Evolutionary conservation across 2,888 invertebrate species (phyloP), one percentile per base, ranked within the genome.

Genomic region (Lysandra bellargus): DNA sequence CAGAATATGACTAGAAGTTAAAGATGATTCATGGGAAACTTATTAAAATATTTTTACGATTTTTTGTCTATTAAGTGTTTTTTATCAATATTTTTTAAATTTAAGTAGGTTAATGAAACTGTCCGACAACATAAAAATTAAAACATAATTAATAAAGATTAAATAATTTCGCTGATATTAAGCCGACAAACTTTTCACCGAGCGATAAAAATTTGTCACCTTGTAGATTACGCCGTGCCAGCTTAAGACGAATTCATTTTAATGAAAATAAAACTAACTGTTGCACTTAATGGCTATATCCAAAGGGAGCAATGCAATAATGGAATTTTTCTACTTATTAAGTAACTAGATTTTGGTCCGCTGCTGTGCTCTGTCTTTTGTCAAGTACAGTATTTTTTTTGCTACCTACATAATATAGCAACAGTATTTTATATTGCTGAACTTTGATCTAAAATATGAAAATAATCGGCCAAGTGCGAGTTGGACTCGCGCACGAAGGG

Each of bases 81-180:
- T 49, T 12, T 9, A 53, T 53, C 53, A 53, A 53, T 53, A 53
- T 12, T 57, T 17, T 14, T 57, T 57, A 12, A 12, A 12, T 12
- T 0, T 37, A 69, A 33, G 69, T 69, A 69, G 69, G 33, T 69
- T 69, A 69, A 37, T 37, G 69, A 69, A 69, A 69, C 69, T 17
- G 33, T 69, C 12, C 23, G 69, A 14, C 5, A 69, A 69, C 33
- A 14, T 37, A 1, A 69, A 69, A 14, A 64, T 64, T 12, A 69
- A 69, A 57, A 69, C 14, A 69, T 69, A 69, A 69, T 69, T 69
- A 69, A 69, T 69, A 33, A 37, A 37, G 69, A 69, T 33, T 69
- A 33, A 69, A 69, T 69, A 33, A 69, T 14, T 69, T 33, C 37
- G 14, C 33, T 33, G 33, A 69, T 69, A 17, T 69, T 69, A 69